These are phyloP conservation scores for Thamnophis elegans DNA, from an alignment of 2,797 vertebrate species.

Conservation along the genomic window DNA sequence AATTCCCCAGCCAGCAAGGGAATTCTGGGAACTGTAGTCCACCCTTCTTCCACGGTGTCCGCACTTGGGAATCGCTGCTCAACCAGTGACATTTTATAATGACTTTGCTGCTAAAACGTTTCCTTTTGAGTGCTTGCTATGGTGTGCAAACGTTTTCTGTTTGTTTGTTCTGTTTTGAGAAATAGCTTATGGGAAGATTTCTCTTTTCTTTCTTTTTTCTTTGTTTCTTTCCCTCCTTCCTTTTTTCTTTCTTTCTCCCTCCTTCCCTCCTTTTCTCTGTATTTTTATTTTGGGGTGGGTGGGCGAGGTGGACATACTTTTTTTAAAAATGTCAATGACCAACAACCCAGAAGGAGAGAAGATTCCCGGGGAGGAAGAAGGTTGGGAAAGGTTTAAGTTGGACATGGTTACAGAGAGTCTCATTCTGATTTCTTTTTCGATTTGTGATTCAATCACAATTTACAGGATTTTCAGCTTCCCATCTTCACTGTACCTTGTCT, in stretches of 20 bases:
- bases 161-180: conserved; percentile 63
- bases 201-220: neutral
- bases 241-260: no score
- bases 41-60: neutral
- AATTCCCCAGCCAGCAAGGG: neutral
- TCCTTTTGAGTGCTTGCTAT: conserved; percentile 79
- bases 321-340: conserved; percentile 59
- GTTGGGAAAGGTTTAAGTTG: neutral
- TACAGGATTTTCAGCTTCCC: conserved; percentile 21
- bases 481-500: conserved; percentile 36
- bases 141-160: conserved; percentile 69
- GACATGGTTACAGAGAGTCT: neutral
- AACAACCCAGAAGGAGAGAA: conserved; percentile 57
- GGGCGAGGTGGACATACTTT: conserved; percentile 49
- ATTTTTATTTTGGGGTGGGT: conserved; percentile 16
- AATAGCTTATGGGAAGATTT: conserved; percentile 72
- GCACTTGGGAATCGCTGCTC: conserved; percentile 7
- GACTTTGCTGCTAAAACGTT: conserved; percentile 79
- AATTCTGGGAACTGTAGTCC: neutral
- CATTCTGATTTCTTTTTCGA: conserved; percentile 34
- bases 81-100: conserved; percentile 57
- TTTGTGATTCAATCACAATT: neutral
- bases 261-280: conserved; percentile 18
- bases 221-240: neutral
- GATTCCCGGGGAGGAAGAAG: neutral